Conservation (phyloP, 1,140 invertebrate genomes). For the Pachypsylla venusta region DNA sequence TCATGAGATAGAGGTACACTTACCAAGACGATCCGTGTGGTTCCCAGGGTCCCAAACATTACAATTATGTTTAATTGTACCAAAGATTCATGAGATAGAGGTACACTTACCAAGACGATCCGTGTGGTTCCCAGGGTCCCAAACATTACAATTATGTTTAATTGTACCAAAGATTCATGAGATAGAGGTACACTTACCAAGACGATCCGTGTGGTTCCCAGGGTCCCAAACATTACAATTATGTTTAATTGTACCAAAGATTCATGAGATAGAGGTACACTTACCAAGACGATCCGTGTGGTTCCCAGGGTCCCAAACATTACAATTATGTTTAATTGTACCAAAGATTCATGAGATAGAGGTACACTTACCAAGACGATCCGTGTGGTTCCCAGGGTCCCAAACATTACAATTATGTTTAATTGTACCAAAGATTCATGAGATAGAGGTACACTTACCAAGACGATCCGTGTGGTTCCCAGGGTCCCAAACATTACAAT, state of each 20-base stretch:
- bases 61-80: not conserved
- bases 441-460: conserved; percentile 48
- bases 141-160: not conserved
- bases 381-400: not conserved
- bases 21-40: not conserved
- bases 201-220: not conserved
- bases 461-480: conserved; percentile 96
- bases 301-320: not conserved
- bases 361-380: not conserved
- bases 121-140: not conserved
- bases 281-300: not conserved
- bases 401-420: not conserved
- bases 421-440: conserved; percentile 9
- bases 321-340: not conserved
- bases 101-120: not conserved
- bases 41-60: not conserved
- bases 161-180: not conserved
- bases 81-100: not conserved
- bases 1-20: not conserved
- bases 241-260: not conserved
- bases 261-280: too few relatives aligned
- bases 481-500: conserved; percentile 95
- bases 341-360: not conserved
- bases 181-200: not conserved
- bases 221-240: not conserved